These are phyloP conservation scores for Limulus polyphemus DNA, from an alignment of 2,888 invertebrate genomes.

Conservation along the genomic window DNA sequence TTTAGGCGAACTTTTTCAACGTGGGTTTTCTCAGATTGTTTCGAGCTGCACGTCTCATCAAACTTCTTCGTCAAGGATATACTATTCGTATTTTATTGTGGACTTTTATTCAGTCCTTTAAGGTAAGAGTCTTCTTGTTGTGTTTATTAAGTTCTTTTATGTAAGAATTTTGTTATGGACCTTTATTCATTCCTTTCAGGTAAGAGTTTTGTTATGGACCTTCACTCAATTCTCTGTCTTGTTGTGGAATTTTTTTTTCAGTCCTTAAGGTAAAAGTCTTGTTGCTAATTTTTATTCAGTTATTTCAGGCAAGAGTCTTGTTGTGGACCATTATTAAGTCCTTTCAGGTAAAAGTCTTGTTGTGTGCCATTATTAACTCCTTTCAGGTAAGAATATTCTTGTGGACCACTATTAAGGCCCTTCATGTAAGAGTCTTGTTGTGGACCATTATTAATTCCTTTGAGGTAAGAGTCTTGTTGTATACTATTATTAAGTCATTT, in stretches of 20 bases:
- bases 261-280: slow-evolving; percentile 63
- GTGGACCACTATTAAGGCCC: too few relatives aligned
- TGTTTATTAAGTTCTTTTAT: too few relatives aligned
- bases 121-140: slow-evolving; percentile 44
- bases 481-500: too few relatives aligned
- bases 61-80: slow-evolving; percentile 97
- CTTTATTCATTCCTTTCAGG: background rate
- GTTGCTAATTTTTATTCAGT: slow-evolving; percentile 24
- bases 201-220: background rate
- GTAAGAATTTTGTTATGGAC: background rate
- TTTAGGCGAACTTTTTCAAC: slow-evolving; percentile 70
- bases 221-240: background rate
- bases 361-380: too few relatives aligned
- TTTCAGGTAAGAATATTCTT: too few relatives aligned
- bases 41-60: slow-evolving; percentile 98
- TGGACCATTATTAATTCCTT: slow-evolving; percentile 99
- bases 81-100: slow-evolving; percentile 98
- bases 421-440: slow-evolving; percentile 61
- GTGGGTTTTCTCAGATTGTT: slow-evolving; percentile 98
- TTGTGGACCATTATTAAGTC: slow-evolving; percentile 99
- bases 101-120: slow-evolving; percentile 99
- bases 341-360: slow-evolving; percentile 59
- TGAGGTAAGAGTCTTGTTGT: slow-evolving; percentile 50
- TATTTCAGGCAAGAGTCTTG: slow-evolving; percentile 68
- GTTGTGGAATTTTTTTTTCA: slow-evolving; percentile 2